A percentile compares a stretch with the other conserved stretches of the same genome.
Evolutionary conservation across 2,888 invertebrate genomes (phyloP).

Genomic region (Gymnoscelis rufifasciata): DNA sequence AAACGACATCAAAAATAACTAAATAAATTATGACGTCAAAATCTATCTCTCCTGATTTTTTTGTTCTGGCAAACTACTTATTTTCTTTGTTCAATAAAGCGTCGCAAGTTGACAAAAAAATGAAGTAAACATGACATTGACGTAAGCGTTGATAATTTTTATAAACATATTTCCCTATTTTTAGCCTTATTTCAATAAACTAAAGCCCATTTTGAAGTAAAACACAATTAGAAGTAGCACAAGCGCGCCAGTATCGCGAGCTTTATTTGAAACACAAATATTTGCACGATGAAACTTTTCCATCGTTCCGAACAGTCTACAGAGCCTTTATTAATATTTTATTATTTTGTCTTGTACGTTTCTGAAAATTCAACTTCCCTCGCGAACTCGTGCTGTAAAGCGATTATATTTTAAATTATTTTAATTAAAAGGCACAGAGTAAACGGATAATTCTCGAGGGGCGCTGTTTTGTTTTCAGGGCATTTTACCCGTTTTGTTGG

Average conservation of each 20-base stretch:
- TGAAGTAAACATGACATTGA: no score
- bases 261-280: slow-evolving; percentile 78
- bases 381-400: slow-evolving; percentile 69
- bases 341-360: slow-evolving; percentile 78
- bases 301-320: slow-evolving; percentile 51
- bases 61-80: no score
- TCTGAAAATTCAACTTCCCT: slow-evolving; percentile 71
- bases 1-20: no score
- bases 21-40: no score
- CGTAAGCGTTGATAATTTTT: no score
- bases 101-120: no score
- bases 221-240: neutral
- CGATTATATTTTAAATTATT: slow-evolving; percentile 79
- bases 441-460: slow-evolving; percentile 51
- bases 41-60: no score
- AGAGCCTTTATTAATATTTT: slow-evolving; percentile 76
- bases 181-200: neutral
- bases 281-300: slow-evolving; percentile 74
- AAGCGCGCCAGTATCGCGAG: slow-evolving; percentile 48
- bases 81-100: no score
- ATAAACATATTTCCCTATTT: neutral
- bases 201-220: slow-evolving; percentile 5
- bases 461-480: slow-evolving; percentile 12
- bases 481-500: neutral
- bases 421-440: slow-evolving; percentile 76